phyloP scores from a whole-genome alignment of 2,888 invertebrate species.

The Laothoe populi region DNA sequence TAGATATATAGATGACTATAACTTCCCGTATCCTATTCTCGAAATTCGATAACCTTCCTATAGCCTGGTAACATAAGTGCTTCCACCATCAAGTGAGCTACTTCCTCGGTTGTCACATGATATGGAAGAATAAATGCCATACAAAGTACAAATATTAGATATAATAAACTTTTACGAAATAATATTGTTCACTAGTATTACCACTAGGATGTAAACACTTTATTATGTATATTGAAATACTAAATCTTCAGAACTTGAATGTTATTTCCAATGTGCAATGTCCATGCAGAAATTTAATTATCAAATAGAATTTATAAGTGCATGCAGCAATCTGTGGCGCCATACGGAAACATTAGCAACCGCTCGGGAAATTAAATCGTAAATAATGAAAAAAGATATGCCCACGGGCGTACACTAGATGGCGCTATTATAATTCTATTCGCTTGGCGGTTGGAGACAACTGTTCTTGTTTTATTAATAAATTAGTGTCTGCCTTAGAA shows the following conservation, averaged over 20 bases:
- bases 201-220: too few species aligned
- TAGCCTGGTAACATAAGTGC: too few species aligned
- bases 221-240: background rate
- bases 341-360: slow-evolving; percentile 42
- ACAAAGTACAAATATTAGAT: too few species aligned
- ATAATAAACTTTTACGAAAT: too few species aligned
- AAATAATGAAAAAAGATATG: slow-evolving; percentile 61
- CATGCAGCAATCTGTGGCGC: slow-evolving; percentile 36
- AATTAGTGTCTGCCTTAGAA: background rate
- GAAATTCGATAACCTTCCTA: too few species aligned
- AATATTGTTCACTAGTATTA: too few species aligned
- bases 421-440: slow-evolving; percentile 3
- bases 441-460: slow-evolving; percentile 2
- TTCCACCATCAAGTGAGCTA: too few species aligned
- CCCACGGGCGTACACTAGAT: slow-evolving; percentile 5
- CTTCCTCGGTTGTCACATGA: too few species aligned
- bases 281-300: slow-evolving; percentile 13
- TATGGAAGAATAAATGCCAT: too few species aligned
- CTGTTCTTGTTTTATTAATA: background rate
- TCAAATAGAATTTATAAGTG: slow-evolving; percentile 38
- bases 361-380: slow-evolving; percentile 64
- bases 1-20: too few species aligned
- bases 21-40: too few species aligned
- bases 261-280: background rate
- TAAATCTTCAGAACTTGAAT: background rate